Percentiles rank a stretch among this genome's conserved stretches.
These are phyloP conservation scores for Coptodon bakossiorum DNA, from an alignment of 2,113 vertebrate genomes.

Conservation along the genomic window DNA sequence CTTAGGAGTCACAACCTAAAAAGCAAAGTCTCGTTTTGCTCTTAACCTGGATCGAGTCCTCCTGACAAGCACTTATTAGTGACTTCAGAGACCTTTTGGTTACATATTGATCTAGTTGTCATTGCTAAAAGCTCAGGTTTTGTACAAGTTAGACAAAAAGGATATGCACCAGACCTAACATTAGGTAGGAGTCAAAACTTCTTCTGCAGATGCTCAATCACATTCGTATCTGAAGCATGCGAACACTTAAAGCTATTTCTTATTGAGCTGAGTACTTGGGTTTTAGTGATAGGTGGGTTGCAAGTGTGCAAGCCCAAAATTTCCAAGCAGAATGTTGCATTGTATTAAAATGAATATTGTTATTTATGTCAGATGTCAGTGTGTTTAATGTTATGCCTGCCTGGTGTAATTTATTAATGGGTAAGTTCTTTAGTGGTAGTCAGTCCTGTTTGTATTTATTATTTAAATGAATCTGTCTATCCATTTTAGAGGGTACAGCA, in stretches of 20 bases:
- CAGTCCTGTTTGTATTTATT: background rate
- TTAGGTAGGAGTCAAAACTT: background rate
- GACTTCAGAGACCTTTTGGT: background rate
- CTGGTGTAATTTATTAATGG: background rate
- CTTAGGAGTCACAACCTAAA: background rate
- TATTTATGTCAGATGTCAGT: background rate
- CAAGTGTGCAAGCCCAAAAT: background rate
- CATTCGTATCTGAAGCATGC: accelerated
- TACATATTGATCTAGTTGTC: background rate
- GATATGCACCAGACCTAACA: background rate
- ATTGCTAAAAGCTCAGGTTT: background rate
- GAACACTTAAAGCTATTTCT: background rate
- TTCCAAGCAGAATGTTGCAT: background rate
- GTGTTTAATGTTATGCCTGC: background rate
- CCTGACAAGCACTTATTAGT: background rate
- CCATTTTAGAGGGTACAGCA: constrained; percentile 85
- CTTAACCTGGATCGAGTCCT: accelerated
- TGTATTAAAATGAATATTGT: background rate
- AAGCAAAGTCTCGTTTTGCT: accelerated
- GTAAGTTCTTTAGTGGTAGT: background rate
- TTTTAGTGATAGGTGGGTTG: background rate
- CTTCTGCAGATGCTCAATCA: background rate
- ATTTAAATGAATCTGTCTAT: background rate
- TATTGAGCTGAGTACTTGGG: background rate
- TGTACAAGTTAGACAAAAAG: background rate